These are phyloP conservation scores for Antigone vipio DNA, from an alignment of 2,113 vertebrate species.

Conservation along the genomic window DNA sequence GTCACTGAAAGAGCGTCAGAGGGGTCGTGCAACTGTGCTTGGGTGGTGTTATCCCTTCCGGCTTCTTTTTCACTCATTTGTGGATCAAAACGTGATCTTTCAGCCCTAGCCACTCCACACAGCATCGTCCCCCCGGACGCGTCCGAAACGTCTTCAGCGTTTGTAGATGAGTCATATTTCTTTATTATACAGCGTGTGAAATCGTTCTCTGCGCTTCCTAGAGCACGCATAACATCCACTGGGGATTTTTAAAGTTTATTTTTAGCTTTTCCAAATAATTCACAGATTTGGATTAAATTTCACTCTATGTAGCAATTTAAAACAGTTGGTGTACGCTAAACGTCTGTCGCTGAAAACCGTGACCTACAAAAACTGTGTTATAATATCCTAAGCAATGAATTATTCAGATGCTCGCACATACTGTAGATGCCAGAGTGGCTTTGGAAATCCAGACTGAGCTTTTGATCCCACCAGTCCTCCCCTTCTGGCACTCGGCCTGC, in stretches of 20 bases:
- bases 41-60: not conserved
- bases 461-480: not conserved
- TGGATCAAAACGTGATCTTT: not conserved
- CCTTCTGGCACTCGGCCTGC: not conserved
- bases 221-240: not conserved
- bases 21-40: not conserved
- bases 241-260: not conserved
- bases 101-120: not conserved
- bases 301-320: not conserved
- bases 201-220: fast-evolving
- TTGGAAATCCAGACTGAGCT: not conserved
- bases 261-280: constrained; percentile 46
- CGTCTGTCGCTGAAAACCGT: not conserved
- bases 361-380: constrained; percentile 24
- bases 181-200: fast-evolving
- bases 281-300: constrained; percentile 46
- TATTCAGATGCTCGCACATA: not conserved
- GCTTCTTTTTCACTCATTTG: fast-evolving
- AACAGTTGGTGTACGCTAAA: not conserved
- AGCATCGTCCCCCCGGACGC: fast-evolving
- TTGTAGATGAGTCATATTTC: not conserved
- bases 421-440: not conserved
- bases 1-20: not conserved
- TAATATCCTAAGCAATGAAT: constrained; percentile 9
- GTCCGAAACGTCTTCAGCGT: fast-evolving